Base-by-base conservation (phyloP, 1,140 invertebrate genomes). In the Eueides isabella region DNA sequence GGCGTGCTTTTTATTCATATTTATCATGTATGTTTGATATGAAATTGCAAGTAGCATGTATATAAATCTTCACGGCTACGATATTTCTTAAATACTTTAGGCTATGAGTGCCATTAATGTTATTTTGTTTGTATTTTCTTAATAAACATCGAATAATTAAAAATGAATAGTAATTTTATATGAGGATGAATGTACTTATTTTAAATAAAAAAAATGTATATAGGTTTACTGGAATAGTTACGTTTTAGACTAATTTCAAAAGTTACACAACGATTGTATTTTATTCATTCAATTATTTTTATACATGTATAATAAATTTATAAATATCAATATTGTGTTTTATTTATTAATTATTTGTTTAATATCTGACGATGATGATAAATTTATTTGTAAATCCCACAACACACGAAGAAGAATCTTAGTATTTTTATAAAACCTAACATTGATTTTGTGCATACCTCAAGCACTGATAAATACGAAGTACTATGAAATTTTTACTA, bases 101-200 rank as follows among this genome's bases (percentile, higher is more conserved):
- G 90, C 90, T 90, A 87, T 87, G 85, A 89, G 90, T 92, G 90
- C 90, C 90, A 92, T 92, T 91, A 87, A 89, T 79, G 82, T 82
- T 85, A 86, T 81, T 81, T 82, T 79, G 80, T 88, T 85, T 81
- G 83, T 82, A 75, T 76, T 80, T 38, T 63, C 29, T 74, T 80
- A 80, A 70, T 80, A 76, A 75, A 71, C 77, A 82, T 79, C 78
- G 75, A 82, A 80, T 79, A 76, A 80, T 82, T 79, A 77, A 71
- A 79, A 72, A 63, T 41, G 1, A 48, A 29, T 68, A 72, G 33
- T 35, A 67, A 55, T 75, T 71, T 69, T 66, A 5, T 71, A 26
- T 71, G 62, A 72, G 48, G 61, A 71, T 63, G 41, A 38, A 62
- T 55, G 61, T 72, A 72, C 19, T 19, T 65, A 62, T 67, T 68